These are phyloP conservation scores for Apolygus lucorum DNA, from an alignment of 1,140 invertebrate species.

Conservation along the genomic window DNA sequence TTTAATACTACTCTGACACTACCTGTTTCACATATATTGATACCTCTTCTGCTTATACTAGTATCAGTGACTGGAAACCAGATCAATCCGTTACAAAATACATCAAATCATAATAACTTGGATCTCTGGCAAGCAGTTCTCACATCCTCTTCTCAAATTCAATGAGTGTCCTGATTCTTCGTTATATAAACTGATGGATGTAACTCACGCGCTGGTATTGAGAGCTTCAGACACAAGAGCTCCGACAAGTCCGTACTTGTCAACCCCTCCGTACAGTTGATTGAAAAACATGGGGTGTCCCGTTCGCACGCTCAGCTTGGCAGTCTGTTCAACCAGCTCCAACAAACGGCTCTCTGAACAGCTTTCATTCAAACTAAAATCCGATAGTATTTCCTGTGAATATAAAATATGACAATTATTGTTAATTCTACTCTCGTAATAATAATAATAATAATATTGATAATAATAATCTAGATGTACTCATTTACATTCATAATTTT, in stretches of 20 bases:
- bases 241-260: conserved; percentile 63
- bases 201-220: conserved; percentile 64
- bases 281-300: conserved; percentile 62
- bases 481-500: background rate
- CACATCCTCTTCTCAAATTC: too few species aligned
- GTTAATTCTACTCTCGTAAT: too few species aligned
- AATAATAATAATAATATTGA: too few species aligned
- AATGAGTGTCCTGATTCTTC: too few species aligned
- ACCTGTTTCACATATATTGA: too few species aligned
- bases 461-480: background rate
- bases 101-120: too few species aligned
- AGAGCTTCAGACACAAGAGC: conserved; percentile 63
- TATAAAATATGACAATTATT: conserved; percentile 12
- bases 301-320: conserved; percentile 63
- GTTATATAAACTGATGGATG: background rate
- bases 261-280: conserved; percentile 64
- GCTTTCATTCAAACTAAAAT: conserved; percentile 42
- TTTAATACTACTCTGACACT: too few species aligned
- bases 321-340: conserved; percentile 46
- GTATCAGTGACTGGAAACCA: too few species aligned
- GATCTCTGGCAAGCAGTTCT: too few species aligned
- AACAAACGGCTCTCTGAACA: conserved; percentile 45
- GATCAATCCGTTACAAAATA: too few species aligned
- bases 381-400: conserved; percentile 40
- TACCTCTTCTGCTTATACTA: too few species aligned